Evolutionary conservation across 2,888 invertebrate genomes (phyloP), one percentile per base, ranked within the genome.

Genomic region (Tetragnatha montana): DNA sequence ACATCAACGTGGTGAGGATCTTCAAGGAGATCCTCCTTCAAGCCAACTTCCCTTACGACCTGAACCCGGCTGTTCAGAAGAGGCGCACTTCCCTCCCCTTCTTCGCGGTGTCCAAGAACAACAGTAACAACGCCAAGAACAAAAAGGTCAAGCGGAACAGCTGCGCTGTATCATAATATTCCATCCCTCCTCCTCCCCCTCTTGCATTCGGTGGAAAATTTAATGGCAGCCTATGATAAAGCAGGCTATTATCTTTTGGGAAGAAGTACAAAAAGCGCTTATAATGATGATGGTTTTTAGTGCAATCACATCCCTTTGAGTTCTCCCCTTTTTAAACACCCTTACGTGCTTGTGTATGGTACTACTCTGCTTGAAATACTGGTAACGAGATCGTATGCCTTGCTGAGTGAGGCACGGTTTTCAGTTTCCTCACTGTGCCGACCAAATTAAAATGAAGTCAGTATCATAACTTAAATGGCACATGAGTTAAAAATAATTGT

Each of bases 61-160:
- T 91, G 6, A 81, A 87, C 17, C 86, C 81, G 6, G 91, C 90
- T 14, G 86, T 90, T 12, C 90, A 91, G 35, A 86, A 87, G 22
- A 81, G 91, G 14, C 80, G 91, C 21, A 91, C 83, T 19, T 92
- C 92, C 4, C 70, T 92, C 12, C 92, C 92, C 47, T 88, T 81
- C 19, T 81, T 85, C 47, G 76, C 91, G 1, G 81, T 87, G 69
- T 81, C 89, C n/a, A 86, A 86, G 80, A 69, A 86, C 74, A 83
- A 74, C 47, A 35, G 35, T 4, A 88, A 86, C 3, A 81, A 83
- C 19, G 71, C 70, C 17, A 86, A 89, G 74, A 91, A 71, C 50
- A 87, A 91, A 21, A 84, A 88, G 50, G 84, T 89, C 49, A 91
- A 91, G 90, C 82, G 91, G 49, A 90, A 91, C 21, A 91, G 87